These are phyloP conservation scores for Myrmophylax atrothorax DNA, from an alignment of 2,113 vertebrate genomes.

Conservation along the genomic window DNA sequence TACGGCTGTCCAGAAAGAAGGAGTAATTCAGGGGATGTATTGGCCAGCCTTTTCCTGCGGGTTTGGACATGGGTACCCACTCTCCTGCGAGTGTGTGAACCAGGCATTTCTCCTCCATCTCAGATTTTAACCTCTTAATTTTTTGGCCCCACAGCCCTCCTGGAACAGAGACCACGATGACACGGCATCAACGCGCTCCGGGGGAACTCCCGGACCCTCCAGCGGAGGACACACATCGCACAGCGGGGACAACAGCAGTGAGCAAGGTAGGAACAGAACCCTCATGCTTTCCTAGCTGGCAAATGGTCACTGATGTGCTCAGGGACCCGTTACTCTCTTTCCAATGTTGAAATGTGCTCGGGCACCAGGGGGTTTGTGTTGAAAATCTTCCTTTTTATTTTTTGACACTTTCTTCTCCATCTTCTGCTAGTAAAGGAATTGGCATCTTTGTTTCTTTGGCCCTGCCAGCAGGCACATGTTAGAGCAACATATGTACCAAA, in stretches of 20 bases:
- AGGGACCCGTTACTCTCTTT: neutral
- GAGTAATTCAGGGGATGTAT: neutral
- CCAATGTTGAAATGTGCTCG: neutral
- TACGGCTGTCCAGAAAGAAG: neutral
- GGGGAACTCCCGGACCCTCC: slow-evolving; percentile 96
- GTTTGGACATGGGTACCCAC: neutral
- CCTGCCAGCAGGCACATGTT: slow-evolving; percentile 16
- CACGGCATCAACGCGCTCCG: slow-evolving; percentile 95
- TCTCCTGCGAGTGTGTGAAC: rapidly evolving
- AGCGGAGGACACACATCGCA: slow-evolving; percentile 98
- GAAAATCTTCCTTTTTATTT: neutral
- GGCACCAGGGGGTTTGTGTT: neutral
- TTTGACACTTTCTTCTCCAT: neutral
- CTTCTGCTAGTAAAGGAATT: neutral
- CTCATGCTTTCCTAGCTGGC: neutral
- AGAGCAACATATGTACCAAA: slow-evolving; percentile 48
- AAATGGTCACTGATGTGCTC: neutral
- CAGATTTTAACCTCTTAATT: neutral
- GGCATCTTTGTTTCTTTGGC: slow-evolving; percentile 32
- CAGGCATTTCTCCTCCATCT: neutral
- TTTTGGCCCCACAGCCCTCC: slow-evolving; percentile 81
- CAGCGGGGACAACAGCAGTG: slow-evolving; percentile 99
- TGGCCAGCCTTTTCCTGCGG: neutral
- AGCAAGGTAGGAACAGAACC: slow-evolving; percentile 89
- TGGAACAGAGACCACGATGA: slow-evolving; percentile 99